These are phyloP conservation scores for Poeciliopsis gracilis DNA, from an alignment of 2,797 vertebrate species.

Conservation along the genomic window DNA sequence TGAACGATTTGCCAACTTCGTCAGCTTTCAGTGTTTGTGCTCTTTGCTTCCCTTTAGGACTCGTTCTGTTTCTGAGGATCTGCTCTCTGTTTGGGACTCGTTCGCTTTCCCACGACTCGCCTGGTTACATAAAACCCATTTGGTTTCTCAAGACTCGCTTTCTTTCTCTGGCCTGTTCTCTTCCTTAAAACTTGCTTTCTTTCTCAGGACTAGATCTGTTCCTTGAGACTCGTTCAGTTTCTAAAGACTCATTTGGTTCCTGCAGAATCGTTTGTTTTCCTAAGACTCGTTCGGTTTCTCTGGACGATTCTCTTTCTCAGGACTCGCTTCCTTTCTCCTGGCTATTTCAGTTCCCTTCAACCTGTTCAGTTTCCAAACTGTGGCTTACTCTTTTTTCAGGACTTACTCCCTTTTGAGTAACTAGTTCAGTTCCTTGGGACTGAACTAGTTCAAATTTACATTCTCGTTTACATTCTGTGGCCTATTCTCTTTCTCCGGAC, in stretches of 20 bases:
- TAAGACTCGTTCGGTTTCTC: not conserved
- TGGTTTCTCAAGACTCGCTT: not conserved
- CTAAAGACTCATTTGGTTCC: not conserved
- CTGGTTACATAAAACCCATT: not conserved
- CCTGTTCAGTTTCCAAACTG: not conserved
- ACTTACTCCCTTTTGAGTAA: not conserved
- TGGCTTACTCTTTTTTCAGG: not conserved
- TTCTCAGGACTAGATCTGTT: not conserved
- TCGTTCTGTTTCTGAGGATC: not conserved
- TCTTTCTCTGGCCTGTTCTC: not conserved
- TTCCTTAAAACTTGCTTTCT: not conserved
- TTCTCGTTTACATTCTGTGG: no score
- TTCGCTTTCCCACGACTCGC: not conserved
- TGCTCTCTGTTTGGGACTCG: not conserved
- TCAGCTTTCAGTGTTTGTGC: not conserved
- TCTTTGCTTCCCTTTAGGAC: not conserved
- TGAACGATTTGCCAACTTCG: not conserved
- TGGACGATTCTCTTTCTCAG: not conserved
- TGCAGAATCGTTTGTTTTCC: not conserved
- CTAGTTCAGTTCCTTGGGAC: not conserved
- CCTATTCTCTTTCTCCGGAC: not conserved
- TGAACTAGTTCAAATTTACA: no score
- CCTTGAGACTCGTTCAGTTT: not conserved
- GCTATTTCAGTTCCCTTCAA: not conserved
- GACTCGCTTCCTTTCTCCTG: not conserved